phyloP scores from a whole-genome alignment of 2,113 vertebrate species.

The Aix galericulata region DNA sequence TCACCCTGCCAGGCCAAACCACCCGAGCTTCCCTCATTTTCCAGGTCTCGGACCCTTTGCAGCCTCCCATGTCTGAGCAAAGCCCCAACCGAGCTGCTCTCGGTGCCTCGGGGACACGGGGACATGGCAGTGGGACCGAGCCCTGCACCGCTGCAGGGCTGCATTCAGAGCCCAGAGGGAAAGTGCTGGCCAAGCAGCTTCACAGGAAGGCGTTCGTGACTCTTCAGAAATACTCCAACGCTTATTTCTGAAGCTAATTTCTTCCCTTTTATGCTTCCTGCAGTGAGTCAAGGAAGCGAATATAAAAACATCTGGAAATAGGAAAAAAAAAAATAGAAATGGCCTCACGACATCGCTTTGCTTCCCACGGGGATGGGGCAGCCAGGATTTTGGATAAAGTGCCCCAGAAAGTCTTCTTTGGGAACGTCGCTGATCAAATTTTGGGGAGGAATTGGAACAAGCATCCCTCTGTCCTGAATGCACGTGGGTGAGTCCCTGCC shows the following conservation, averaged over 20 bases:
- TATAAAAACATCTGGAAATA: neutral
- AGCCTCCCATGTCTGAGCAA: neutral
- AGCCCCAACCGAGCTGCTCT: too few relatives aligned
- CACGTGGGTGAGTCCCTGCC: neutral
- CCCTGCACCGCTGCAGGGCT: rapidly evolving
- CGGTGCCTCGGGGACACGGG: neutral
- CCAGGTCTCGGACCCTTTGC: rapidly evolving
- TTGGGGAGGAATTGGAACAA: neutral
- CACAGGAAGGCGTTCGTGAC: neutral
- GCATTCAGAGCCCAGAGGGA: neutral
- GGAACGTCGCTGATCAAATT: neutral
- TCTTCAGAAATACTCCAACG: neutral
- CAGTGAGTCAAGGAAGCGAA: neutral
- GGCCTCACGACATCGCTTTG: rapidly evolving
- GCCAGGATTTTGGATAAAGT: neutral
- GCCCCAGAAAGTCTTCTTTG: neutral
- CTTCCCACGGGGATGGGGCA: too few relatives aligned
- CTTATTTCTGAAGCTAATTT: neutral
- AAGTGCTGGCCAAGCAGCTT: neutral
- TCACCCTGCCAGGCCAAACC: neutral
- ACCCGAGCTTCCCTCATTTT: neutral
- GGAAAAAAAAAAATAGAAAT: neutral
- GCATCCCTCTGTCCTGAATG: too few relatives aligned
- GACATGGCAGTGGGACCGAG: rapidly evolving
- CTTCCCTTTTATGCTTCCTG: neutral